Conservation (phyloP, 1,140 invertebrate genomes). For the Zophobas atratus region DNA sequence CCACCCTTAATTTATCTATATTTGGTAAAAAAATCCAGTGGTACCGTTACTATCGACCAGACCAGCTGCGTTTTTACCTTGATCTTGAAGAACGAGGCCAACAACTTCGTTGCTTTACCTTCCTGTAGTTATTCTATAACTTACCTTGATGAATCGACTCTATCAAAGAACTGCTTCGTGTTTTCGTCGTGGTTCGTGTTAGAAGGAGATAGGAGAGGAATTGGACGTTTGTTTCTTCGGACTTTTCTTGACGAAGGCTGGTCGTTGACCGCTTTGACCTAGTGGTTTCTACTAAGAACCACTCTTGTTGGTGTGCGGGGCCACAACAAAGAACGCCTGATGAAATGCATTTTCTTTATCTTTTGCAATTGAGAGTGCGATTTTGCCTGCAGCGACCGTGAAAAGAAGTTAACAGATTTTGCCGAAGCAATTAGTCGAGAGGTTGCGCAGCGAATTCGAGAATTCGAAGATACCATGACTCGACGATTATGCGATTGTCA, state of each 20-base stretch:
- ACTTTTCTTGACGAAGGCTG: conserved; percentile 48
- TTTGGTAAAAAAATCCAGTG: conserved; percentile 3
- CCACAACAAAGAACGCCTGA: conserved; percentile 26
- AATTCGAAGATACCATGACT: conserved; percentile 45
- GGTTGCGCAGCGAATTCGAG: conserved; percentile 39
- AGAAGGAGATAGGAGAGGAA: conserved; percentile 6
- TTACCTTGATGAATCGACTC: conserved; percentile 32
- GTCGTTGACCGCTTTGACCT: conserved; percentile 53
- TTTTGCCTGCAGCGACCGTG: background rate
- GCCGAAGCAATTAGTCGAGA: background rate
- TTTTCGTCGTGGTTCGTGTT: background rate
- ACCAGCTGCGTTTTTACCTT: conserved; percentile 31
- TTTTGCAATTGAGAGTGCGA: background rate
- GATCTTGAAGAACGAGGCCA: conserved; percentile 43
- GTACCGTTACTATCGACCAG: conserved; percentile 23
- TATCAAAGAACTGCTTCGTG: conserved; percentile 22
- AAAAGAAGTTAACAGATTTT: background rate
- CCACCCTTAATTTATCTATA: conserved; percentile 3
- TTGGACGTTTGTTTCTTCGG: conserved; percentile 1
- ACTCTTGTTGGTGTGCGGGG: conserved; percentile 39
- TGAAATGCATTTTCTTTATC: conserved; percentile 1
- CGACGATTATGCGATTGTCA: background rate
- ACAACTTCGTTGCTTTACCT: conserved; percentile 32
- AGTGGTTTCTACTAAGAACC: conserved; percentile 51
- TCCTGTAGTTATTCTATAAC: conserved; percentile 46